phyloP scores from a whole-genome alignment of 2,888 invertebrate genomes.

The Stenoptilia bipunctidactyla region DNA sequence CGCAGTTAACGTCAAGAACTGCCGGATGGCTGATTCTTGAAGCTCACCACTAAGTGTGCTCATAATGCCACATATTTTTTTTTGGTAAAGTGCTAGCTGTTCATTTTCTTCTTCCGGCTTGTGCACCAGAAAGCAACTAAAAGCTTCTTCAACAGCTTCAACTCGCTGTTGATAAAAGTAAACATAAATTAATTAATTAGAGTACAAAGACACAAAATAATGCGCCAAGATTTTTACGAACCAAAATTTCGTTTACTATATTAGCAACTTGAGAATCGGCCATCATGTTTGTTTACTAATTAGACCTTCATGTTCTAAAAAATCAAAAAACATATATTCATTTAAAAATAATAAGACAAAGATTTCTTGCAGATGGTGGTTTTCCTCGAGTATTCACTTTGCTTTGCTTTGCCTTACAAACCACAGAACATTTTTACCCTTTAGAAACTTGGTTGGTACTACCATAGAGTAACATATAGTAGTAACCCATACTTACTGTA shows the following conservation, averaged over 20 bases:
- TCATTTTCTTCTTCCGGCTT: constrained; percentile 78
- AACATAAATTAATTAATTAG: not conserved
- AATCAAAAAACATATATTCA: too few relatives aligned
- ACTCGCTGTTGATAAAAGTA: constrained; percentile 72
- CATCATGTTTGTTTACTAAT: too few relatives aligned
- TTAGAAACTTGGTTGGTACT: too few relatives aligned
- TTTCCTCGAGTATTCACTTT: too few relatives aligned
- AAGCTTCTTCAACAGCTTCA: constrained; percentile 89
- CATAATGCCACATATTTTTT: constrained; percentile 77
- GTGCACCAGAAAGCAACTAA: constrained; percentile 88
- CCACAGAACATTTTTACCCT: too few relatives aligned
- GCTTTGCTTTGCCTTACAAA: too few relatives aligned
- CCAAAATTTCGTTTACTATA: constrained; percentile 77
- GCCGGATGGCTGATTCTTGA: constrained; percentile 80
- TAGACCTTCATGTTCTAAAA: too few relatives aligned
- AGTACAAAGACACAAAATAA: not conserved
- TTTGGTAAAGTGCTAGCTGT: constrained; percentile 76
- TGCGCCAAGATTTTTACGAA: constrained; percentile 24
- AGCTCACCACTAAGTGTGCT: constrained; percentile 77
- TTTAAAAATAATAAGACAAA: too few relatives aligned
- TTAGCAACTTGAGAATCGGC: constrained; percentile 74
- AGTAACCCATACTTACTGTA: too few relatives aligned
- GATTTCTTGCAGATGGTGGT: too few relatives aligned
- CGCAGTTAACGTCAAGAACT: constrained; percentile 81
- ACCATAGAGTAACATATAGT: too few relatives aligned